A percentile compares a stretch with the other conserved stretches of the same genome.
These are phyloP conservation scores for Leucophenga maculata DNA, from an alignment of 2,888 invertebrate genomes.

Conservation along the genomic window DNA sequence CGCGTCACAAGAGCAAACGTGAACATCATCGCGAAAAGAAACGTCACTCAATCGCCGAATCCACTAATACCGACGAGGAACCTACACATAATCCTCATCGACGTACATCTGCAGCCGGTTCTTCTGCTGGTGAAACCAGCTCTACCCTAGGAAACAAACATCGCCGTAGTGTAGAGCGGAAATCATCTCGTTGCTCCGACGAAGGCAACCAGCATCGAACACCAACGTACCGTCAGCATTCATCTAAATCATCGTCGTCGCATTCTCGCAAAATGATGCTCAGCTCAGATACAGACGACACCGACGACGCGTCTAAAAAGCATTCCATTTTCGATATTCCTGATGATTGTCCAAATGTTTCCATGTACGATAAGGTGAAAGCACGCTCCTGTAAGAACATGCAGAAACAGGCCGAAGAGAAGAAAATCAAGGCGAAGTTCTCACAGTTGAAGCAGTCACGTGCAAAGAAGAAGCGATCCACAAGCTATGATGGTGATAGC, in stretches of 20 bases:
- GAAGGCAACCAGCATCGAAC: conserved; percentile 55
- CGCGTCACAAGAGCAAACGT: conserved; percentile 66
- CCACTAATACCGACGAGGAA: conserved; percentile 63
- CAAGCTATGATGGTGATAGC: conserved; percentile 91
- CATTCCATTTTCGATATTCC: conserved; percentile 93
- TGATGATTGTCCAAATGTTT: conserved; percentile 89
- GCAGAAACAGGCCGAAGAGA: conserved; percentile 92
- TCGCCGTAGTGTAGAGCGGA: conserved; percentile 59
- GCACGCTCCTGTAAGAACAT: conserved; percentile 94
- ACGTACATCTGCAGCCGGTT: conserved; percentile 57
- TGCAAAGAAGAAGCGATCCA: conserved; percentile 90
- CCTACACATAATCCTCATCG: conserved; percentile 51
- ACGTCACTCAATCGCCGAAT: conserved; percentile 62
- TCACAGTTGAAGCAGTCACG: conserved; percentile 89
- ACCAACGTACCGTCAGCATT: conserved; percentile 48
- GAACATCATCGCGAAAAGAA: conserved; percentile 70
- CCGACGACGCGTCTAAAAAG: conserved; percentile 76
- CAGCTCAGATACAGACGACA: conserved; percentile 83
- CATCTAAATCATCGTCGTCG: conserved; percentile 51
- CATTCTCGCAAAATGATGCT: conserved; percentile 72
- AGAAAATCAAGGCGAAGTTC: conserved; percentile 92
- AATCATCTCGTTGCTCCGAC: conserved; percentile 53
- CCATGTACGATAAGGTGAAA: conserved; percentile 98
- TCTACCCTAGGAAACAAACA: conserved; percentile 48
- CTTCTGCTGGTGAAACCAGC: conserved; percentile 57